phyloP scores from a whole-genome alignment of 2,797 vertebrate genomes.

The Nothura maculosa region DNA sequence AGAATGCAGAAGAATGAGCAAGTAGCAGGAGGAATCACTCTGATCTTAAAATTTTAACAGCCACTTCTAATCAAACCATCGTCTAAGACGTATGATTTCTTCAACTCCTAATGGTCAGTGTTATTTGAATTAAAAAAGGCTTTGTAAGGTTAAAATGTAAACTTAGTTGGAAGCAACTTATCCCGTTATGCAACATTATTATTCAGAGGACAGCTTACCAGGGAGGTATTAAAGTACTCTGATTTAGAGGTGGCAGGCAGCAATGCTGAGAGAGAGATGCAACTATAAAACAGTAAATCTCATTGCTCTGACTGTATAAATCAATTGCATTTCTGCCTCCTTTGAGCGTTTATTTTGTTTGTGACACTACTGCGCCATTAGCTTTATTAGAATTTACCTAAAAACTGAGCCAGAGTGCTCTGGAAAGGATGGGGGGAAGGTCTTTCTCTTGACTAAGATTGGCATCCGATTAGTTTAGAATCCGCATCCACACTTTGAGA shows the following conservation, averaged over 20 bases:
- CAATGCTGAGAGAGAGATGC: neutral
- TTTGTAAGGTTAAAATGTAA: constrained; percentile 48
- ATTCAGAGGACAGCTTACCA: constrained; percentile 22
- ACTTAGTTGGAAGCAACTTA: constrained; percentile 49
- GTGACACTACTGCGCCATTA: neutral
- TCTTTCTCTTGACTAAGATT: neutral
- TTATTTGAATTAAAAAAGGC: constrained; percentile 68
- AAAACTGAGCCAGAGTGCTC: neutral
- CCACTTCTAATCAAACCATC: constrained; percentile 81
- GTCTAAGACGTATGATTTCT: constrained; percentile 55
- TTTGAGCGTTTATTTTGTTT: neutral
- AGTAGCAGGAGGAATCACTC: constrained; percentile 72
- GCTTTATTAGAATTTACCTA: neutral
- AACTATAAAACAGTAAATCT: neutral
- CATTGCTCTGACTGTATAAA: neutral
- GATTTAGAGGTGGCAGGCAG: neutral
- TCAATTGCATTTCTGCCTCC: neutral
- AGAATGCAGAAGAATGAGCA: constrained; percentile 62
- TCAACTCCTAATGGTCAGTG: constrained; percentile 44
- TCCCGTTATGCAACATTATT: constrained; percentile 15
- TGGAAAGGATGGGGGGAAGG: neutral
- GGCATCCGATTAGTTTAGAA: neutral
- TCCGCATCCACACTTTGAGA: neutral
- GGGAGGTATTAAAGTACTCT: neutral
- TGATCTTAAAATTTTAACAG: constrained; percentile 80